Percentiles rank a stretch among this genome's conserved stretches.
Conservation (phyloP, 2,888 invertebrate species). For the Hedya salicella region DNA sequence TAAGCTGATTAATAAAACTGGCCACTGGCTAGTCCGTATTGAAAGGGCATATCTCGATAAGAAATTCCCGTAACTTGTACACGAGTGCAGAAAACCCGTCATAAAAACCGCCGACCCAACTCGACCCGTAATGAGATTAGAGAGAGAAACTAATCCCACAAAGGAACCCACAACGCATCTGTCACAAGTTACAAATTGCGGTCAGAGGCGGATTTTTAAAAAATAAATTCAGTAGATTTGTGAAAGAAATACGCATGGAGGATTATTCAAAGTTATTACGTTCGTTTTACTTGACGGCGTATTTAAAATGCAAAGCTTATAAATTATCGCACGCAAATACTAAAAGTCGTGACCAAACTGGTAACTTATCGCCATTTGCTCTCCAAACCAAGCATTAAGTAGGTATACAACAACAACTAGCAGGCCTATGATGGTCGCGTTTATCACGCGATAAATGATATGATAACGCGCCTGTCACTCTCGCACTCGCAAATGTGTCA, state of each 20-base stretch:
- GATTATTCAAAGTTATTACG: slow-evolving; percentile 14
- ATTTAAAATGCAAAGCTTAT: not conserved
- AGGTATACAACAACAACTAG: too few species aligned
- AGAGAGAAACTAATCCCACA: slow-evolving; percentile 10
- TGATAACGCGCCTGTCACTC: too few species aligned
- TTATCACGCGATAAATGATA: too few species aligned
- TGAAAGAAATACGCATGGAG: not conserved
- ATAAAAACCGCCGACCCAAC: not conserved
- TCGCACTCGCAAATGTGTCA: too few species aligned
- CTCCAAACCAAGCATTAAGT: too few species aligned
- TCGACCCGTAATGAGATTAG: not conserved
- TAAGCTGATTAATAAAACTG: too few species aligned
- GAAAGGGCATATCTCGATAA: not conserved
- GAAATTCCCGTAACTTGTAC: not conserved
- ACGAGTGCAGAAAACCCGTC: not conserved
- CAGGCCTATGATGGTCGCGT: too few species aligned
- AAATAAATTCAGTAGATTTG: slow-evolving; percentile 16
- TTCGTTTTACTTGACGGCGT: not conserved
- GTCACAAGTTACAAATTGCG: slow-evolving; percentile 27
- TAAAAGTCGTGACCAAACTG: not conserved
- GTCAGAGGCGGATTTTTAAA: slow-evolving; percentile 6
- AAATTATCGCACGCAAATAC: not conserved
- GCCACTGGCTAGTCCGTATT: not conserved
- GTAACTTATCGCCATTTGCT: too few species aligned
- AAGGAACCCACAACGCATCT: not conserved